Evolutionary conservation across 2,113 vertebrate genomes (phyloP), one percentile per base, ranked within the genome.

Genomic region (Triplophysa siluroides): DNA sequence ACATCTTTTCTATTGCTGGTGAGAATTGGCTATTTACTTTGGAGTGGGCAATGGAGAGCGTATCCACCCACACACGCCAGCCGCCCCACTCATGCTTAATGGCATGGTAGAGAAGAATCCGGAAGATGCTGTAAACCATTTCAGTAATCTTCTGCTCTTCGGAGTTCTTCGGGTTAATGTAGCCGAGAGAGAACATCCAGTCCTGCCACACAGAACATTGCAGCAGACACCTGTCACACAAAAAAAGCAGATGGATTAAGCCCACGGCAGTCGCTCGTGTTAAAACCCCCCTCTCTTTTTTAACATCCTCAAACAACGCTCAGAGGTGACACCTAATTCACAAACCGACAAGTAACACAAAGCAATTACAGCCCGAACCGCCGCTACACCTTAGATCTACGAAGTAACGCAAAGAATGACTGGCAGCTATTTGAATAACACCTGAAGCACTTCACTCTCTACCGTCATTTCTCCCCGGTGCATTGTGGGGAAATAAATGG

Each of bases 151-250:
- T 99, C 95, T 99, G 97, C 80, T 99, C 98, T 82, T 99, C 98
- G 0, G 97, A 94, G 89, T 93, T 98, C 88, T 99, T 99, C 43
- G 98, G 98, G 89, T 98, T 99, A 87, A 99, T 98, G 85, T 99
- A 99, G 79, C 98, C 95, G 64, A 99, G 94, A 76, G 97, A 99
- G 91, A 99, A 99, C 98, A 99, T 99, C 98, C 98, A 99, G 86
- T 99, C 98, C 91, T 99, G 98, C 98, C 98, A 99, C 82, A 99
- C 98, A 2, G 98, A 99, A 92, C 98, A 99, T 93, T 99, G 98
- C 86, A 99, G 91, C 87, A 99, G 93, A 87, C 98, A 99, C 86
- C 97, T 99, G 88, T 63, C 38, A 56, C 45, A 60, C 56, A 3
- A 3, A 38, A 38, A 24, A 70, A 68, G 10, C 11, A 68, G 47